These are phyloP conservation scores for Heliconius ethilla DNA, from an alignment of 2,888 invertebrate genomes.

Conservation along the genomic window DNA sequence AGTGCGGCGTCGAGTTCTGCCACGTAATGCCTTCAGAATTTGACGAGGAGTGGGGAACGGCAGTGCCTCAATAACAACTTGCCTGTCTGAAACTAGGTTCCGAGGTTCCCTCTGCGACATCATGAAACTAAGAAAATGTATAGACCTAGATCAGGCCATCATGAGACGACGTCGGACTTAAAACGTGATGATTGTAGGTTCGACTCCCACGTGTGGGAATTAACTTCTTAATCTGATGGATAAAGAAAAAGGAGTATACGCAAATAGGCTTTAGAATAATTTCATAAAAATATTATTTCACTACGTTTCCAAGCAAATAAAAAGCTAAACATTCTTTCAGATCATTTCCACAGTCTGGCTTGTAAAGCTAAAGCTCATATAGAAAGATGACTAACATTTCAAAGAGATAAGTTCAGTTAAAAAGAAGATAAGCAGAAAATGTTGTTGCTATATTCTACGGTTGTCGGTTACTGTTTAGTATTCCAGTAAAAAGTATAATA, in stretches of 20 bases:
- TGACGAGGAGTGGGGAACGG: too few relatives aligned
- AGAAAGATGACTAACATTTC: constrained; percentile 27
- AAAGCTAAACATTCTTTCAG: neutral
- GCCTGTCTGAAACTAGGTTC: neutral
- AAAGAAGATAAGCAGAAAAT: constrained; percentile 2
- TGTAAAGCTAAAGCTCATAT: constrained; percentile 36
- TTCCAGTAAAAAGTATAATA: neutral
- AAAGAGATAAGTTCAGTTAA: constrained; percentile 30
- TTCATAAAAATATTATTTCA: too few relatives aligned
- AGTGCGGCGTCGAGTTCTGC: neutral
- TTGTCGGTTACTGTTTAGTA: neutral
- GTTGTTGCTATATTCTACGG: neutral
- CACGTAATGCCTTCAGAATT: neutral
- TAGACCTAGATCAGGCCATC: neutral
- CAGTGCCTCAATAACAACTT: too few relatives aligned
- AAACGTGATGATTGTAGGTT: too few relatives aligned
- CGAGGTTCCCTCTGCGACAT: neutral
- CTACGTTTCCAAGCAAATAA: neutral
- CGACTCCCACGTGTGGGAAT: too few relatives aligned
- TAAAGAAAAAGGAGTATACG: too few relatives aligned
- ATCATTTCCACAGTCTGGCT: constrained; percentile 16
- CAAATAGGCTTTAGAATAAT: too few relatives aligned
- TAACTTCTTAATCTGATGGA: too few relatives aligned
- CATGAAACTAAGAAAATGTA: neutral
- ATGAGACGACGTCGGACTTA: too few relatives aligned